A percentile compares a stretch with the other conserved stretches of the same genome.
phyloP scores from a whole-genome alignment of 1,140 invertebrate species.

The Limonius californicus region DNA sequence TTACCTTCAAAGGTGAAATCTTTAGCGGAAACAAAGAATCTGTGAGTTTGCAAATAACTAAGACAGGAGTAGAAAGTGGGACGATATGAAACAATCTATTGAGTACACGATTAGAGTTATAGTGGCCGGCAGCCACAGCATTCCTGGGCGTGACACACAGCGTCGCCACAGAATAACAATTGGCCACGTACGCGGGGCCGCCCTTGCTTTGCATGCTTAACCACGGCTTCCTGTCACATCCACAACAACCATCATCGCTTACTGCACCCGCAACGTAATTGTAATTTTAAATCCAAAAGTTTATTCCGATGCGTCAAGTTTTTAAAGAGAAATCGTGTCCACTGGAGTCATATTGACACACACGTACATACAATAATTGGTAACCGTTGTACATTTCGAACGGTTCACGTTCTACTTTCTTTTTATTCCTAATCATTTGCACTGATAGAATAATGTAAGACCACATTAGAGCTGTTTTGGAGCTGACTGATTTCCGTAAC shows the following conservation, averaged over 20 bases:
- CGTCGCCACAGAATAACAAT: constrained; percentile 35
- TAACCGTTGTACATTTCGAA: neutral
- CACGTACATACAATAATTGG: no score
- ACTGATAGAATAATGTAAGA: no score
- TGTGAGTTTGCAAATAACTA: no score
- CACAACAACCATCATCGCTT: constrained; percentile 16
- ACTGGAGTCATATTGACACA: no score
- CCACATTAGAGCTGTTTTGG: no score
- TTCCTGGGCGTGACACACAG: constrained; percentile 33
- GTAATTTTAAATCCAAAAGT: constrained; percentile 9
- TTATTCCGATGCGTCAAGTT: constrained; percentile 1
- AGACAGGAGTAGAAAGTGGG: constrained; percentile 9
- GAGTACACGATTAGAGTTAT: constrained; percentile 16
- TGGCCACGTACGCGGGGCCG: constrained; percentile 34
- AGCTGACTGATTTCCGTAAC: no score
- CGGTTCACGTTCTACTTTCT: constrained; percentile 8
- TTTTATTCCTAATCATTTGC: neutral
- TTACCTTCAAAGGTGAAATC: no score
- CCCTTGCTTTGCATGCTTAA: constrained; percentile 32
- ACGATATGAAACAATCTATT: constrained; percentile 11
- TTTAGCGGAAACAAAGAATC: no score
- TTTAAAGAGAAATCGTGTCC: neutral
- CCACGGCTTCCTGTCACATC: constrained; percentile 35
- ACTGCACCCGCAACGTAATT: constrained; percentile 11
- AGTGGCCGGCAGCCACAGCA: constrained; percentile 21